A percentile compares a stretch with the other conserved stretches of the same genome.
Evolutionary conservation across 1,140 invertebrate species (phyloP).

Genomic region (Hypsibius dujardini): DNA sequence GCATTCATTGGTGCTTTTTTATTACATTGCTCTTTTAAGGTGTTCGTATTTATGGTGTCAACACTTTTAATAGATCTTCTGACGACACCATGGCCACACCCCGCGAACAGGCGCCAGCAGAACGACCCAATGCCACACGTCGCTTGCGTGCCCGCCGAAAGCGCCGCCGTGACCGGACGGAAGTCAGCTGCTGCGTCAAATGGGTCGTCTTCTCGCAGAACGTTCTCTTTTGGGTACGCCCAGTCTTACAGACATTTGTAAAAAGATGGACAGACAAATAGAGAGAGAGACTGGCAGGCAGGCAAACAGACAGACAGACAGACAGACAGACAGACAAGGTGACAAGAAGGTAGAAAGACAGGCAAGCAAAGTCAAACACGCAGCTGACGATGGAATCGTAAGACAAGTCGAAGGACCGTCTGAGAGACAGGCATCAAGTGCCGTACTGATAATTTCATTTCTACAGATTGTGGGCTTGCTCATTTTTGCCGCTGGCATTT

Average conservation of each 20-base stretch:
- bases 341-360: no score
- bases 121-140: slow-evolving; percentile 3
- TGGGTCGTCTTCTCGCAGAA: slow-evolving; percentile 93
- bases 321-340: no score
- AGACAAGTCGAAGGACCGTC: neutral
- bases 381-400: no score
- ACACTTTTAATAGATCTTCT: no score
- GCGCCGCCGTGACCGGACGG: slow-evolving; percentile 28
- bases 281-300: no score
- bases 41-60: no score
- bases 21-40: no score
- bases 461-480: slow-evolving; percentile 59
- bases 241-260: neutral
- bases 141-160: neutral
- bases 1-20: neutral
- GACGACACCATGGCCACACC: neutral
- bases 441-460: slow-evolving; percentile 14
- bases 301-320: no score
- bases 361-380: no score
- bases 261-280: no score
- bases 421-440: slow-evolving; percentile 6
- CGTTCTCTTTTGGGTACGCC: slow-evolving; percentile 83
- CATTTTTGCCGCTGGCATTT: slow-evolving; percentile 70
- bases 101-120: neutral
- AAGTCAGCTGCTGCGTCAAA: slow-evolving; percentile 90